Base-by-base conservation (phyloP, 2,797 vertebrate genomes). In the Saguinus oedipus region DNA sequence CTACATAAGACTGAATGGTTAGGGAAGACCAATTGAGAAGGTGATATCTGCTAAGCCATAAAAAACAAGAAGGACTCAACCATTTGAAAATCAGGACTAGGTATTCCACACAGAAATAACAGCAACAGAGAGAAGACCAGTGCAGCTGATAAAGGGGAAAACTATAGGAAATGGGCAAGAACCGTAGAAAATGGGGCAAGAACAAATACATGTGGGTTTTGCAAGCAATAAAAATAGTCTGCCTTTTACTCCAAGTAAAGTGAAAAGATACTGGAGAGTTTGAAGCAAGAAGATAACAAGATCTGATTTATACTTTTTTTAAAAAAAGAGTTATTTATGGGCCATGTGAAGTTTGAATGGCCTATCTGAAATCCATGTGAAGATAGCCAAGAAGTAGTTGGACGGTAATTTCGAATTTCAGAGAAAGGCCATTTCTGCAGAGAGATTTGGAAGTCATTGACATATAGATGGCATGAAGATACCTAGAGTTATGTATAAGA, bases 331-430 rank as follows among this genome's bases (percentile, higher is more conserved):
- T 46, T 80, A 3, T 74, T 79, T 76, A 57, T 27, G 70, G n/a
- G 75, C 55, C 86, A 86, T 70, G 33, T 83, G 74, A 92, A 80
- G 4, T 90, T 46, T 95, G 30, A 94, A 96, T 72, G n/a, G 68
- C 75, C 53, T 93, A 79, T 70, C 30, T 91, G 53, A 97, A 90
- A 94, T 88, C 61, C 26, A 50, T 11, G 5, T 90, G 20, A 76
- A 83, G 55, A 81, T 9, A 74, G 44, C 19, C 12, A 83, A 12
- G 13, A 46, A 53, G 15, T 17, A 76, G 8, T 1, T 75, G n/a
- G 19, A 88, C 17, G 72, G 15, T 68, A 64, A 89, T 64, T 14
- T 36, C 7, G 59, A 53, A 90, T 90, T 90, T 55, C 72, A 90
- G 76, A 46, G 36, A 84, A 30, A 83, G 7, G 50, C 36, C 64